phyloP scores from a whole-genome alignment of 2,797 vertebrate species.

The Taeniopygia guttata region DNA sequence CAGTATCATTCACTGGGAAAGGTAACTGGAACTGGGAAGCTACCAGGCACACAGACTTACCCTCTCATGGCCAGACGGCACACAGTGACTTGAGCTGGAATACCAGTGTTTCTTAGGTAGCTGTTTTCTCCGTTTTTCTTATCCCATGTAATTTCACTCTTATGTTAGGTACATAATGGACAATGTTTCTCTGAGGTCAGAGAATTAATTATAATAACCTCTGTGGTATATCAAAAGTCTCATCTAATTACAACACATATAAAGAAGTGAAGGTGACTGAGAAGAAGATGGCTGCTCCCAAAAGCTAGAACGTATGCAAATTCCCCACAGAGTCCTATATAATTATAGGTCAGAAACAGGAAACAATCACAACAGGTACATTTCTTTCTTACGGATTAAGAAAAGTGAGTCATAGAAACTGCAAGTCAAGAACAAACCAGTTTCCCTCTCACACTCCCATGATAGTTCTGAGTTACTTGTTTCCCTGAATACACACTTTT shows the following conservation, averaged over 20 bases:
- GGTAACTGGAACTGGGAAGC: neutral
- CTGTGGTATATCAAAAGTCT: neutral
- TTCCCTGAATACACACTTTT: slow-evolving; percentile 76
- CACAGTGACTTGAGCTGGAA: neutral
- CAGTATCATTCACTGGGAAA: slow-evolving; percentile 18
- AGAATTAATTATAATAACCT: slow-evolving; percentile 28
- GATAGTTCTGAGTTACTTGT: slow-evolving; percentile 69
- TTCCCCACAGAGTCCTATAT: slow-evolving; percentile 50
- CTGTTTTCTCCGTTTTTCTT: neutral
- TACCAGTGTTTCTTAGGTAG: neutral
- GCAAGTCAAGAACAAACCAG: slow-evolving; percentile 66
- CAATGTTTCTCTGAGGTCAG: slow-evolving; percentile 12
- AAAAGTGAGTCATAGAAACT: slow-evolving; percentile 61
- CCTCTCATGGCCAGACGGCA: neutral
- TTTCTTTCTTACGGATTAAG: slow-evolving; percentile 56
- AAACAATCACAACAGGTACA: slow-evolving; percentile 60
- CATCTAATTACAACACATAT: neutral
- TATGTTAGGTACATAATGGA: slow-evolving; percentile 10
- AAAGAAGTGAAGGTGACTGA: slow-evolving; percentile 15
- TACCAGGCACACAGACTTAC: neutral
- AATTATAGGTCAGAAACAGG: slow-evolving; percentile 61
- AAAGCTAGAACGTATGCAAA: slow-evolving; percentile 54
- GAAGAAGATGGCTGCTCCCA: slow-evolving; percentile 72
- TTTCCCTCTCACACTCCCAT: slow-evolving; percentile 52
- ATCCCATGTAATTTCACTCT: neutral